Percentiles rank a stretch among this genome's conserved stretches.
Evolutionary conservation across 2,797 vertebrate genomes (phyloP).

Genomic region (Sebastes kiyomatsui): DNA sequence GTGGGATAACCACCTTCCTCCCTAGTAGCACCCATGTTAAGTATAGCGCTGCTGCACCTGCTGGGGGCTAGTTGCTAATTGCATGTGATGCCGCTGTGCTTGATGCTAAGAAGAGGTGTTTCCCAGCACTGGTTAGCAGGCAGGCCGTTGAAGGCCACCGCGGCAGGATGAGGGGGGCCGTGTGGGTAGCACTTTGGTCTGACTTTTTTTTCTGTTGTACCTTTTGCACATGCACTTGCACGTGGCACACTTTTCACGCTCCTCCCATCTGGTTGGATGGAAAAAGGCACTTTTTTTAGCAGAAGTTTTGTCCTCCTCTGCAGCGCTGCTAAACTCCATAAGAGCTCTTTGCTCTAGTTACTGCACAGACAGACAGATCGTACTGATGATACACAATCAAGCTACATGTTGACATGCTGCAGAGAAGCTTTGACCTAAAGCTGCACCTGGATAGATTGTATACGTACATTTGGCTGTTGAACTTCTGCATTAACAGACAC

Average conservation of each 20-base stretch:
- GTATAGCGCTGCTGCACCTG: conserved; percentile 13
- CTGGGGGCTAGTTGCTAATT: conserved; percentile 31
- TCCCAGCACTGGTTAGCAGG: conserved; percentile 48
- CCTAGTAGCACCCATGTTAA: neutral
- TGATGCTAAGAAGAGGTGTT: conserved; percentile 52
- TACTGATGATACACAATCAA: conserved; percentile 14
- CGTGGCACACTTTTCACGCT: neutral
- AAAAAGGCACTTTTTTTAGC: neutral
- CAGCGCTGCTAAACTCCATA: neutral
- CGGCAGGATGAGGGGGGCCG: conserved; percentile 43
- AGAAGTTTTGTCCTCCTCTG: neutral
- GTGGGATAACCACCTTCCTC: conserved; percentile 39
- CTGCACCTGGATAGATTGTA: neutral
- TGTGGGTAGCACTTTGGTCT: conserved; percentile 65
- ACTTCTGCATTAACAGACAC: neutral
- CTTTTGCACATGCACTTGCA: conserved; percentile 20
- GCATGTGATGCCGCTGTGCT: neutral
- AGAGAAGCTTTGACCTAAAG: neutral
- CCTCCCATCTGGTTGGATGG: neutral
- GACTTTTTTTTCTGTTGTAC: conserved; percentile 47
- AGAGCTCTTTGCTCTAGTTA: conserved; percentile 25
- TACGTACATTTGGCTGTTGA: neutral
- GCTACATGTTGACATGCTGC: neutral
- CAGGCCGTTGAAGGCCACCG: conserved; percentile 42
- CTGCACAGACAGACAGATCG: conserved; percentile 13